Evolutionary conservation across 2,797 vertebrate species (phyloP).

Genomic region (Halcyon chelicuti): DNA sequence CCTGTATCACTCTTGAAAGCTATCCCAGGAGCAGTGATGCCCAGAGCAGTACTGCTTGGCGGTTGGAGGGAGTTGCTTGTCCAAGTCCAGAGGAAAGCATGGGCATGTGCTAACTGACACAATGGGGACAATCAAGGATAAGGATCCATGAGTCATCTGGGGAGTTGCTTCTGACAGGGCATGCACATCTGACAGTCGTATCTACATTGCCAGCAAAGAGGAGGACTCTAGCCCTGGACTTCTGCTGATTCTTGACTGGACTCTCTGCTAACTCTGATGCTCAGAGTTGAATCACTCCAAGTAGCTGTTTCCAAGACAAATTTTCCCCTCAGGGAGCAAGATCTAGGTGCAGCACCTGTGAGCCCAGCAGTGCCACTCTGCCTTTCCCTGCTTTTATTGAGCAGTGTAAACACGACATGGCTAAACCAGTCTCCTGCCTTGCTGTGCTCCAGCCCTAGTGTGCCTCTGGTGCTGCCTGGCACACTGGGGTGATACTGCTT

Average conservation of each 20-base stretch:
- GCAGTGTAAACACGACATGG: accelerated
- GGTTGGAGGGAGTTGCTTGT: not conserved
- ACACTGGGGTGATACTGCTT: not conserved
- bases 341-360: not conserved
- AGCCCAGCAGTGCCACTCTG: not conserved
- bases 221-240: not conserved
- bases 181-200: not conserved
- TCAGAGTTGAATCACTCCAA: not conserved
- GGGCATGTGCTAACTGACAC: not conserved
- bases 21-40: not conserved
- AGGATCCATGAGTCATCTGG: not conserved
- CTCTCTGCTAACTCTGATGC: not conserved
- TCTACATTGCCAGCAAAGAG: not conserved
- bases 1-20: not conserved
- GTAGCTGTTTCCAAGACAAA: not conserved
- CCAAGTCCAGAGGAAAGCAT: not conserved
- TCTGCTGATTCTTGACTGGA: not conserved
- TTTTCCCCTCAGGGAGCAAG: not conserved
- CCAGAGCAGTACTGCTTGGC: not conserved
- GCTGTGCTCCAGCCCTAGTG: not conserved
- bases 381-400: not conserved
- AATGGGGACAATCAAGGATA: accelerated
- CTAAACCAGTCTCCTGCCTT: not conserved
- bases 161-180: not conserved
- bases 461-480: not conserved